Evolutionary conservation across 2,888 invertebrate species (phyloP), one percentile per base, ranked within the genome.

Genomic region (Agelastica alni): DNA sequence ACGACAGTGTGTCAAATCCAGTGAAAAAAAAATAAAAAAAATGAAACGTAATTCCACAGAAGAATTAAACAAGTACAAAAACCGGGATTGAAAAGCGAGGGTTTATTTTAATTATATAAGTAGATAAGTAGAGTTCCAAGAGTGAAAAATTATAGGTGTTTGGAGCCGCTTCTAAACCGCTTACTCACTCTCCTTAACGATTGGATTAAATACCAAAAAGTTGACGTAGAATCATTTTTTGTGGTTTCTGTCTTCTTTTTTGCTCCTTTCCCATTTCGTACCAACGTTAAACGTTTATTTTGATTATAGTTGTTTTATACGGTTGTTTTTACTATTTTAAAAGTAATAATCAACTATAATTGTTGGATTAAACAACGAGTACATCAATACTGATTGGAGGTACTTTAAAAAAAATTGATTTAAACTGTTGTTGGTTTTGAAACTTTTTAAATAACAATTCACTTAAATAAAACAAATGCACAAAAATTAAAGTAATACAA

Each of bases 151-250:
- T 64, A 65, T 59, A 65, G 61, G 61, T 61, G 60, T 62, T 53
- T 52, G 36, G 53, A 45, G 36, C 48, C 48, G 48, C 47, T 47
- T 20, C 10, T 30, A 54, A 67, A 68, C 60, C 58, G 55, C 65
- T 65, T 62, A 68, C 61, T 68, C 68, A 68, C 61, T 48, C 58
- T 65, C 61, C 53, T 51, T 68, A 68, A 68, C 68, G 68, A 68
- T 56, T 61, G 61, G 62, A 65, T 66, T 65, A 66, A 59, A 55
- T 45, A 49, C 32, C 53, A 45, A 46, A 49, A 56, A 39, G 5
- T 34, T 39, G 37, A 39, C 20, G 37, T 10, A 20, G 20, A 20
- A 39, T 7, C 4, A 7, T 48, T 46, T 48, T 54, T 48, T 39
- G 42, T 37, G 30, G 36, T 44, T 48, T 48, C 36, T 43, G 30